Evolutionary conservation across 2,797 vertebrate genomes (phyloP).

Genomic region (Allobates femoralis): DNA sequence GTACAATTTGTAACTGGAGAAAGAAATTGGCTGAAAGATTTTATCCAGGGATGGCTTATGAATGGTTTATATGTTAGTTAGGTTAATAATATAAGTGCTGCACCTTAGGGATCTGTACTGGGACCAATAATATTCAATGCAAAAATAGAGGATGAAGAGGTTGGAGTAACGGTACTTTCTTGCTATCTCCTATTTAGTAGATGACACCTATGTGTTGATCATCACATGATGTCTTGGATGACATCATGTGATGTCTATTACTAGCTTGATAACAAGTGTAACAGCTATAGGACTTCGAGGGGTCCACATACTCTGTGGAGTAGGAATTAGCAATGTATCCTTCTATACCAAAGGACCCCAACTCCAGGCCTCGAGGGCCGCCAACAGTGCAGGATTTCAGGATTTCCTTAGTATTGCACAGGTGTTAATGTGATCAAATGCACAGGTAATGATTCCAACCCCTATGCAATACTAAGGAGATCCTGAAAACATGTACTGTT

Average conservation of each 20-base stretch:
- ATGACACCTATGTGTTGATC: not conserved
- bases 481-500: too few species aligned
- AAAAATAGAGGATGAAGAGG: not conserved
- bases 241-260: not conserved
- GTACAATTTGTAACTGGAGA: slow-evolving; percentile 25
- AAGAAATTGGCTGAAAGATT: not conserved
- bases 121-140: not conserved
- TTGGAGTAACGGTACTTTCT: not conserved
- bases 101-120: not conserved
- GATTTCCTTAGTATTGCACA: too few species aligned
- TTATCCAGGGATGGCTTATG: slow-evolving; percentile 2
- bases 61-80: slow-evolving; percentile 3
- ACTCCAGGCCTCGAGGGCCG: too few species aligned
- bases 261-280: not conserved
- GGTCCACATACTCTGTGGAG: not conserved
- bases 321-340: too few species aligned
- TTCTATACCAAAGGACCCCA: too few species aligned
- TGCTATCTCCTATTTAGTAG: not conserved
- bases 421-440: too few species aligned
- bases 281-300: not conserved
- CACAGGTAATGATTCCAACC: too few species aligned
- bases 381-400: too few species aligned
- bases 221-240: not conserved
- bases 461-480: too few species aligned
- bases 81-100: slow-evolving; percentile 3